Conservation (phyloP, 2,113 vertebrate genomes). For the Peromyscus leucopus region DNA sequence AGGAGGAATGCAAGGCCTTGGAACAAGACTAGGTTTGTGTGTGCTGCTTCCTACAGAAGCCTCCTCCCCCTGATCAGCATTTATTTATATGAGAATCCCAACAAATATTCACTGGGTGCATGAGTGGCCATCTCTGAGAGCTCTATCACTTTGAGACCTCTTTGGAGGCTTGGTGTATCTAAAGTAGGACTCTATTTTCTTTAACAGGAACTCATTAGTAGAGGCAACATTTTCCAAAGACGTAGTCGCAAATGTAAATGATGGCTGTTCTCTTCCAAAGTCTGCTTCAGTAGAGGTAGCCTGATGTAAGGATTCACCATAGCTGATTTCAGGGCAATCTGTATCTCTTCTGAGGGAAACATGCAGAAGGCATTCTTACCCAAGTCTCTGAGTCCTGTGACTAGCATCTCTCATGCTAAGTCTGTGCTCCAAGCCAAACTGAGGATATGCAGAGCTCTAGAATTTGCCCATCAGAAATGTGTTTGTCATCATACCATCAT, state of each 20-base stretch:
- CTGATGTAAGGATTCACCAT: not conserved
- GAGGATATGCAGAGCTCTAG: not conserved
- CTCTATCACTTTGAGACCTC: not conserved
- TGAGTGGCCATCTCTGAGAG: not conserved
- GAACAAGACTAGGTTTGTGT: not conserved
- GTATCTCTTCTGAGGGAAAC: not conserved
- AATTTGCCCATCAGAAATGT: not conserved
- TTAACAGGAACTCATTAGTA: too few species aligned
- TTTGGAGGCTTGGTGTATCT: not conserved
- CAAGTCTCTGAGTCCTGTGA: not conserved
- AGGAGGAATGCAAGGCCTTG: too few species aligned
- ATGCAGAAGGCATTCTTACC: not conserved
- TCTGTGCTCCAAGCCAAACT: not conserved
- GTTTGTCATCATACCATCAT: not conserved
- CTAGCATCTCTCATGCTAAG: not conserved
- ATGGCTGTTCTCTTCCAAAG: not conserved
- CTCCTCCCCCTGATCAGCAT: not conserved
- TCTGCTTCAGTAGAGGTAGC: not conserved
- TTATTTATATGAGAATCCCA: not conserved
- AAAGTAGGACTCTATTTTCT: not conserved
- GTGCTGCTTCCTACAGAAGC: not conserved
- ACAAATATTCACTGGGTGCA: not conserved
- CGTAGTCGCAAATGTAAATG: not conserved
- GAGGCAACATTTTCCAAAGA: too few species aligned
- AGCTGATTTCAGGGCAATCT: not conserved